Evolutionary conservation across 2,113 vertebrate species (phyloP).

Genomic region (Coptodon bakossiorum): DNA sequence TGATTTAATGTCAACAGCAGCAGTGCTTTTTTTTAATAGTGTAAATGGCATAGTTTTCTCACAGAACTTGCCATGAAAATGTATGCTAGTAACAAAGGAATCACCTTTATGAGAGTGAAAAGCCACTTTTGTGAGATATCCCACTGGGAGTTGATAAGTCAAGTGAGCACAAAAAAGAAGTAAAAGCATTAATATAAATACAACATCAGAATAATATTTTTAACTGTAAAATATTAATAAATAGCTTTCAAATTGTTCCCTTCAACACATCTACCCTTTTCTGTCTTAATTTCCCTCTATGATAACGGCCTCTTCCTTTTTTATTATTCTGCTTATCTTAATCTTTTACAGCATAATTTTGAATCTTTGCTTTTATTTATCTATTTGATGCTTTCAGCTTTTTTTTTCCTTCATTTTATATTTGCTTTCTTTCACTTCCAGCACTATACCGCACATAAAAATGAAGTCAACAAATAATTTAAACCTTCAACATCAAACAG

Average conservation of each 20-base stretch:
- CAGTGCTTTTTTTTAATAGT: neutral
- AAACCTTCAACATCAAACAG: slow-evolving; percentile 6
- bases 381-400: neutral
- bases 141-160: neutral
- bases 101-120: neutral
- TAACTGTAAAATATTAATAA: neutral
- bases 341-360: neutral
- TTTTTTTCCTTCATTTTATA: neutral
- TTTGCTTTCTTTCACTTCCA: neutral
- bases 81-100: neutral
- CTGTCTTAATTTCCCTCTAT: neutral
- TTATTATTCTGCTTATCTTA: neutral
- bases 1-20: neutral
- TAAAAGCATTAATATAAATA: neutral
- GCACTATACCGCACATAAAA: neutral
- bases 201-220: neutral
- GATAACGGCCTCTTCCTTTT: neutral
- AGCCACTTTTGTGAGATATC: neutral
- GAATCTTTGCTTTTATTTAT: neutral
- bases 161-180: neutral
- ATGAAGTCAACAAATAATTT: slow-evolving; percentile 8
- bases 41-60: neutral
- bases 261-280: neutral
- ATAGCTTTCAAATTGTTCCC: neutral
- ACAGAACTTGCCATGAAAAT: neutral